Base-by-base conservation (phyloP, 2,888 invertebrate genomes). In the Meganola albula region DNA sequence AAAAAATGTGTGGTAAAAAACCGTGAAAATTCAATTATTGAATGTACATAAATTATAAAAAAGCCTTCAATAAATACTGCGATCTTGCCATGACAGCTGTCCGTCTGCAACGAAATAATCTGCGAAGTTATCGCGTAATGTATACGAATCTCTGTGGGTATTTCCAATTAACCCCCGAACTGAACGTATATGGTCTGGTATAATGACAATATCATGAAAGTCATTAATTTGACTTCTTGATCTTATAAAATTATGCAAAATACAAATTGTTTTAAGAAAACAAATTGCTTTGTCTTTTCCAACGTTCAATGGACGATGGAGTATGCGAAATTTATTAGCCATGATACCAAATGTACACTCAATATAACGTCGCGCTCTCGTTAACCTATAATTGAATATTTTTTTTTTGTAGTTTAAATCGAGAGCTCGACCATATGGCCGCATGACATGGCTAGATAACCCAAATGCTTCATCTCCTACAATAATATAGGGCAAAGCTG, bases 381-480 rank as follows among this genome's bases (percentile, higher is more conserved):
- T 24, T 10, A 33, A 24, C 27, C 27, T 16, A 10, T 11, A 16
- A 5, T 27, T 16, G 21, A 31, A 31, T 36, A 43, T 27, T 29
- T 39, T 44, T 14, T 41, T 39, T 33, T 12, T 28, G 27, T 43
- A 12, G 20, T 34, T 18, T 24, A 39, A 29, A 27, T 22, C 8
- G 28, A 39, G 27, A 37, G 39, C 27, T 21, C 44, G 40, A 18
- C 25, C 31, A 31, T 43, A 43, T 37, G 43, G 43, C 14, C 43
- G 39, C 16, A 16, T 16, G 16, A 16, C 16, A 16, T 16, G 16
- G 16, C 16, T 16, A 16, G 50, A 37, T 27, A 55, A 35, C 24
- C 44, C 53, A 29, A 63, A 58, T 12, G 57, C 42, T 31, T 48
- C 39, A 38, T 49, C 50, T 29, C 34, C 39, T 11, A 44, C 44